A percentile compares a stretch with the other conserved stretches of the same genome.
Conservation (phyloP, 2,797 vertebrate genomes). For the Urophycis tenuis region DNA sequence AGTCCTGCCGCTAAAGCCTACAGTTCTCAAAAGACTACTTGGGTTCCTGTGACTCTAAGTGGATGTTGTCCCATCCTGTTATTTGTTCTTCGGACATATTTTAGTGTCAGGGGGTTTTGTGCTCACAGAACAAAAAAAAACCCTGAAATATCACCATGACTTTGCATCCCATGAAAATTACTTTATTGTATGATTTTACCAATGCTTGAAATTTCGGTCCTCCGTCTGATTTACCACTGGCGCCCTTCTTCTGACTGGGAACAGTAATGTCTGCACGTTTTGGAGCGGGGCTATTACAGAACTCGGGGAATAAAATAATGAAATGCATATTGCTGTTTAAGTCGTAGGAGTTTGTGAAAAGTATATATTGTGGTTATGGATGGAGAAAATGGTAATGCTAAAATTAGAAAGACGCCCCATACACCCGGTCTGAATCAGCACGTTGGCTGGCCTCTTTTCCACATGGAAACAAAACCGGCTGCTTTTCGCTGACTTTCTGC, state of each 20-base stretch:
- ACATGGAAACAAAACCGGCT: conserved; percentile 26
- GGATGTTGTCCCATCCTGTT: not conserved
- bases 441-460: conserved; percentile 36
- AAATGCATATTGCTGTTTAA: conserved; percentile 6
- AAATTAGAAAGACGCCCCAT: conserved; percentile 30
- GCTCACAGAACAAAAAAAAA: not conserved
- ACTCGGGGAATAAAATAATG: not conserved
- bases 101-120: not conserved
- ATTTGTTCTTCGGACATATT: not conserved
- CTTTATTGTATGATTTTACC: not conserved
- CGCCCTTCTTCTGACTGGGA: not conserved
- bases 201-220: not conserved
- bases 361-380: conserved; percentile 4
- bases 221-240: not conserved
- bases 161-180: not conserved
- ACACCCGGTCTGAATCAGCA: conserved; percentile 43
- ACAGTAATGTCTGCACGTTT: not conserved
- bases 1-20: not conserved
- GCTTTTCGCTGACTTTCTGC: conserved; percentile 39
- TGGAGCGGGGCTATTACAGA: not conserved
- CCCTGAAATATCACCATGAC: not conserved
- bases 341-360: not conserved
- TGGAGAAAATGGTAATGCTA: conserved; percentile 21
- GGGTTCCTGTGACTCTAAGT: not conserved
- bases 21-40: not conserved